Base-by-base conservation (phyloP, 2,888 invertebrate genomes). In the Tetramorium bicarinatum region DNA sequence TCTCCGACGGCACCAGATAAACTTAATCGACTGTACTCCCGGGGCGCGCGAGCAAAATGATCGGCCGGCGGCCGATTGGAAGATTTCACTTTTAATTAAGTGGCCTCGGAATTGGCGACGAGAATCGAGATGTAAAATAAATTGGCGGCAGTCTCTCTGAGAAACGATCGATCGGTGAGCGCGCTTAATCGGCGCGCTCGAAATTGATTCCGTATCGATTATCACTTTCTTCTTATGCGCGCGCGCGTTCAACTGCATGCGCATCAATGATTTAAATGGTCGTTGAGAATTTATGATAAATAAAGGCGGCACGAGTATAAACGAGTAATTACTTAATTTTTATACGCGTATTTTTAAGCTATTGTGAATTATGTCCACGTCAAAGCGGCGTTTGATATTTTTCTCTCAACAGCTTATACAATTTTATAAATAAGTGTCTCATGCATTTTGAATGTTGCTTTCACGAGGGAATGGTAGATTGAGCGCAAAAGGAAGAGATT, bases 61-160 rank as follows among this genome's bases (percentile, higher is more conserved):
- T 41, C 72, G 44, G 82, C 62, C 84, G 54, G 61, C 76, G 74
- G 82, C 34, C 66, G 81, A 86, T 82, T 85, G 82, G 79, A 67
- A 83, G 86, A 85, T 88, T 87, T 90, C 87, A 83, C 86, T 85
- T 87, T 90, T 86, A 87, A 90, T 86, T 88, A 86, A 89, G 82
- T 82, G 85, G 38, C 67, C 9, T 52, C 74, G 76, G 61, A 84
- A 85, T 88, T 85, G 47, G 81, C 79, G 61, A 66, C 52, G 66
- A 64, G 74, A 67, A 83, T 83, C 74, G 52, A 56, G 61, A 64
- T 54, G 64, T 56, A 82, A 83, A 83, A 81, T 86, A 85, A 86
- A 87, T 86, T 88, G 72, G 83, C 81, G 79, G 52, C 74, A 74
- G 29, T 71, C 59, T 79, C 81, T 74, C 54, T 25, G 59, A 8